Percentiles rank a stretch among this genome's conserved stretches.
Conservation (phyloP, 1,140 invertebrate species). For the Eupeodes corollae region DNA sequence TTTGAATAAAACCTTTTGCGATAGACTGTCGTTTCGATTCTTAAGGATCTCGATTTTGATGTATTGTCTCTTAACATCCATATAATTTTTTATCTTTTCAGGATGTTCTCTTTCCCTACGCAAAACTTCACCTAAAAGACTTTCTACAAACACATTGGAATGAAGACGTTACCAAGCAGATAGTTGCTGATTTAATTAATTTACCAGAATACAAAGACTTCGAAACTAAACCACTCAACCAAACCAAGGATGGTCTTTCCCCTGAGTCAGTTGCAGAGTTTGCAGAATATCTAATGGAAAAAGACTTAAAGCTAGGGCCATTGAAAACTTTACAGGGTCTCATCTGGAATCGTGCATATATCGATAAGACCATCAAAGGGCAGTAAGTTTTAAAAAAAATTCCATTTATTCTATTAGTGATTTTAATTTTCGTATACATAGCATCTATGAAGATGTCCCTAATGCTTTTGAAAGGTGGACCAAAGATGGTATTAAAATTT, state of each 20-base stretch:
- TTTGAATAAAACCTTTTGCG: too few species aligned
- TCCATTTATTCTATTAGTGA: conserved; percentile 6
- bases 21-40: too few species aligned
- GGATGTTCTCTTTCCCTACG: conserved; percentile 74
- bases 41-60: too few species aligned
- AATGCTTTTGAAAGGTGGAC: conserved; percentile 60
- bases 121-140: conserved; percentile 54
- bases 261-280: conserved; percentile 11
- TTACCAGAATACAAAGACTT: conserved; percentile 12
- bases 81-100: conserved; percentile 38
- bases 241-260: too few species aligned
- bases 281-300: conserved; percentile 51
- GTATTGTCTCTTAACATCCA: neutral
- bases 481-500: conserved; percentile 53
- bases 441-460: conserved; percentile 77
- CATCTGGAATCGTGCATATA: conserved; percentile 78
- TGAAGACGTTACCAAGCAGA: conserved; percentile 52
- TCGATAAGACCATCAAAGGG: conserved; percentile 61
- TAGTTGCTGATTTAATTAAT: conserved; percentile 52
- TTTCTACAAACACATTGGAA: conserved; percentile 64
- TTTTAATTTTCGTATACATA: conserved; percentile 35
- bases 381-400: conserved; percentile 60
- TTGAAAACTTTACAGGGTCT: conserved; percentile 81
- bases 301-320: conserved; percentile 64
- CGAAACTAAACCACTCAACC: conserved; percentile 42